Conservation (phyloP, 2,888 invertebrate species). For the Microctonus hyperodae region DNA sequence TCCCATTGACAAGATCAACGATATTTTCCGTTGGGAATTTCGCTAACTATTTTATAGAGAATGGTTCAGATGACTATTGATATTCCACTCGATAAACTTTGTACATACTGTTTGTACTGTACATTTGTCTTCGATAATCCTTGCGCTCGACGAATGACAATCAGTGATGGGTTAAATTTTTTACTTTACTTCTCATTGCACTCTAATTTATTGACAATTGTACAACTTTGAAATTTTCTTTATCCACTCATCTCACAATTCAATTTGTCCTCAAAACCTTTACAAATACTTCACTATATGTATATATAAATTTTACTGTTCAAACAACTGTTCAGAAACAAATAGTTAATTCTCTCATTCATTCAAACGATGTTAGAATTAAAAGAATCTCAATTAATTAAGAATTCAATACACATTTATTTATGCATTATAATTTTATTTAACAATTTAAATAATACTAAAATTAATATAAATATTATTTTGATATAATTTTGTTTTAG, state of each 20-base stretch:
- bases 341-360: no score
- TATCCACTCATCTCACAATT: not conserved
- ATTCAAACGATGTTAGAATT: no score
- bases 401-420: no score
- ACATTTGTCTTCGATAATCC: slow-evolving; percentile 12
- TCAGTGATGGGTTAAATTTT: not conserved
- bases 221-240: not conserved
- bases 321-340: no score
- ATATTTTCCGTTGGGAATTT: slow-evolving; percentile 2
- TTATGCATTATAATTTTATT: no score
- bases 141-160: not conserved
- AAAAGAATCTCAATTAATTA: no score
- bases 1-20: not conserved
- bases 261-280: no score
- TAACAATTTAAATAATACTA: not conserved
- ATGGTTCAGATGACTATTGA: slow-evolving; percentile 16
- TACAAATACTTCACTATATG: no score
- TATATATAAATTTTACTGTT: no score
- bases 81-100: slow-evolving; percentile 26
- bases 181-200: not conserved
- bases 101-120: slow-evolving; percentile 18
- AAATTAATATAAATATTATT: not conserved
- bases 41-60: not conserved
- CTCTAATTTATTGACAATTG: not conserved
- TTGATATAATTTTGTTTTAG: slow-evolving; percentile 1